Evolutionary conservation across 2,888 invertebrate species (phyloP).

Genomic region (Pseudoips prasinana): DNA sequence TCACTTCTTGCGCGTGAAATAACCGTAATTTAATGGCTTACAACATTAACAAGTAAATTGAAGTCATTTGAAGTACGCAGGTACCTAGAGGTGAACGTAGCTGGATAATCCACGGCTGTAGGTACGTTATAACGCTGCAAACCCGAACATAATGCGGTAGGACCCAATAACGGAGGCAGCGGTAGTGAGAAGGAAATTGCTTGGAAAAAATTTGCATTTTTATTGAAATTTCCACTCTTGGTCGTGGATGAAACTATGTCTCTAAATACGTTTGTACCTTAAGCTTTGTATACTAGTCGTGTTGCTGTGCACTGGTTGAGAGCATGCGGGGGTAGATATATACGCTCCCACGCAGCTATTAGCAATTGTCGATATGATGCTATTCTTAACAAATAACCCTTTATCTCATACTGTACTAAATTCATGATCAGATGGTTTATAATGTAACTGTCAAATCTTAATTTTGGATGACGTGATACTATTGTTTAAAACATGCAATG

Average conservation of each 20-base stretch:
- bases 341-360: constrained; percentile 30
- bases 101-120: constrained; percentile 44
- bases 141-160: constrained; percentile 62
- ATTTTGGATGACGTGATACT: too few species aligned
- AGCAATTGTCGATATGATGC: constrained; percentile 36
- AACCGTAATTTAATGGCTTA: constrained; percentile 53
- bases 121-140: constrained; percentile 50
- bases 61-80: constrained; percentile 47
- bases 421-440: too few species aligned
- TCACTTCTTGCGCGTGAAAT: constrained; percentile 51
- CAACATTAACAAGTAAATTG: constrained; percentile 57
- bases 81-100: constrained; percentile 8
- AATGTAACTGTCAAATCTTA: too few species aligned
- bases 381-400: constrained; percentile 26
- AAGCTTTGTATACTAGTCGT: constrained; percentile 58
- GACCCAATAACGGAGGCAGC: constrained; percentile 65
- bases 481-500: too few species aligned
- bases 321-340: constrained; percentile 37
- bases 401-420: too few species aligned
- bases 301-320: constrained; percentile 30
- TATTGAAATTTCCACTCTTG: constrained; percentile 78
- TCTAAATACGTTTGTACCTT: constrained; percentile 64
- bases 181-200: constrained; percentile 72
- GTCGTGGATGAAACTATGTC: constrained; percentile 71
- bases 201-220: constrained; percentile 75